These are phyloP conservation scores for Pipistrellus kuhlii DNA, from an alignment of 2,797 vertebrate genomes.

Conservation along the genomic window DNA sequence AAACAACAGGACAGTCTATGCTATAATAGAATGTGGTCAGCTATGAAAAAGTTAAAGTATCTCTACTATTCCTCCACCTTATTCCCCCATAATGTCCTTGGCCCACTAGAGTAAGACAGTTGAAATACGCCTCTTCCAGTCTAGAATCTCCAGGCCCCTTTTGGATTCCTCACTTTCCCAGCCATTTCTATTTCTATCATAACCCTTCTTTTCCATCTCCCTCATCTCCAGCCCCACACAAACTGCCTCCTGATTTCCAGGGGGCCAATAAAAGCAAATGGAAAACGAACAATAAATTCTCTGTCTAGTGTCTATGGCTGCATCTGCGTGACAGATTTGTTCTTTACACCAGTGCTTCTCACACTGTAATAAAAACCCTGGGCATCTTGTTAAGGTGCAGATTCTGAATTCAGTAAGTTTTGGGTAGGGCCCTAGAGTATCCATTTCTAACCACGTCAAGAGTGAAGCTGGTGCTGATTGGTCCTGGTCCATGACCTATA, in stretches of 20 bases:
- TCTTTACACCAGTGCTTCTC: background rate
- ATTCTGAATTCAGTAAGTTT: constrained; percentile 33
- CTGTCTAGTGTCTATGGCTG: background rate
- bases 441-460: background rate
- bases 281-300: constrained; percentile 36
- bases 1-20: background rate
- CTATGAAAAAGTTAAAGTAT: constrained; percentile 41
- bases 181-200: background rate
- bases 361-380: background rate
- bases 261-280: background rate
- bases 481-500: background rate
- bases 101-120: background rate
- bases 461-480: background rate
- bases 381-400: constrained; percentile 23
- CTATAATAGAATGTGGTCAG: constrained; percentile 59
- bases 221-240: background rate
- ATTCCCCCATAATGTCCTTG: background rate
- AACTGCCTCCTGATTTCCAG: background rate
- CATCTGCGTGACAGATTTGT: background rate
- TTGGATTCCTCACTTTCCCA: background rate
- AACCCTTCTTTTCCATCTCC: background rate
- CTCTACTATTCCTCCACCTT: background rate
- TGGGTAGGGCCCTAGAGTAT: background rate
- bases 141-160: background rate
- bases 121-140: background rate